Evolutionary conservation across 2,797 vertebrate species (phyloP), one percentile per base, ranked within the genome.

Genomic region (Cuniculus paca): DNA sequence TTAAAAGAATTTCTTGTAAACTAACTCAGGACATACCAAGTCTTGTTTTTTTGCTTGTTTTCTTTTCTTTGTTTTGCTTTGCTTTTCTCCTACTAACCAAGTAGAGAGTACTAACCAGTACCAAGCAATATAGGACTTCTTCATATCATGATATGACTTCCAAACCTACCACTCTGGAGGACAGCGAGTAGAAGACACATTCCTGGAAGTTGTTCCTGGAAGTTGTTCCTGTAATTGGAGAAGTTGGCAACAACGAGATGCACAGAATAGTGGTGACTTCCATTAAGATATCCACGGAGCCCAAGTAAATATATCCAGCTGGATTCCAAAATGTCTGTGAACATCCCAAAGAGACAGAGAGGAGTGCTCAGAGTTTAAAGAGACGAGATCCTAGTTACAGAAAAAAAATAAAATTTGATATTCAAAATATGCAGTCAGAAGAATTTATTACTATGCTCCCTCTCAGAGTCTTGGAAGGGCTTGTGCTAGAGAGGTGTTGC

Each of bases 121-220:
- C 45, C 58, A 75, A 45, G 16, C 36, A 84, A 14, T 9, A 19
- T 0, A 52, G 70, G 16, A 58, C n/a, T n/a, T 19, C 39, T 63
- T 90, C 7, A 13, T 50, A 20, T 28, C 28, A 5, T 48, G 14
- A 26, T 28, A n/a, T 16, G n/a, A 87, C 81, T 63, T 83, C 50
- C 17, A 45, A 58, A 4, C 26, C 42, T 34, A 42, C 17, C 79
- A 50, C 54, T 82, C 6, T 63, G 70, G 50, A 85, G 5, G 20
- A 22, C 83, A 34, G 31, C n/a, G n/a, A 28, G 10, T 54, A 60
- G 65, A 1, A 93, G 56, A 93, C 81, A 19, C 28, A 79, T 52
- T 79, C 34, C 68, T 60, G 26, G 79, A 97, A 61, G n/a, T 20
- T 52, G 75, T 68, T 52, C 24, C 39, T 90, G 31, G 79, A 97